Evolutionary conservation across 2,113 vertebrate species (phyloP).

Genomic region (Poeciliopsis prolifica): DNA sequence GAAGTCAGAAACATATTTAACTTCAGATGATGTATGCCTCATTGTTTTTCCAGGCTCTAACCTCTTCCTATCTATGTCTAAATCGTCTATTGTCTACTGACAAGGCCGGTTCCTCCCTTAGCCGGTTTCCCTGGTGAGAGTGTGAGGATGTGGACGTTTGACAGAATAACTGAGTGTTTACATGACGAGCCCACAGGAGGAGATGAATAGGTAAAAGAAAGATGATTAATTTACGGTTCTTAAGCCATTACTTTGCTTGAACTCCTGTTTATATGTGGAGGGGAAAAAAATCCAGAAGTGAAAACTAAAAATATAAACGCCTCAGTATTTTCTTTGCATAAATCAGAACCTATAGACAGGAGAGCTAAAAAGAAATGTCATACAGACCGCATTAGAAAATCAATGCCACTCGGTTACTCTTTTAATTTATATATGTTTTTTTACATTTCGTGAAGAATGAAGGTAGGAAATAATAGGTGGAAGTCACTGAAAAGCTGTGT

Average conservation of each 20-base stretch:
- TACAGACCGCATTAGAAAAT: neutral
- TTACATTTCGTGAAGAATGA: neutral
- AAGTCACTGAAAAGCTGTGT: constrained; percentile 7
- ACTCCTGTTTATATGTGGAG: neutral
- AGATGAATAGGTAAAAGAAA: neutral
- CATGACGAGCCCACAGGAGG: neutral
- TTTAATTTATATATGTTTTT: neutral
- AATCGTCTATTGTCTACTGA: constrained; percentile 23
- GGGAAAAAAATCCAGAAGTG: neutral
- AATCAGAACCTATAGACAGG: neutral
- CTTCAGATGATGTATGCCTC: neutral
- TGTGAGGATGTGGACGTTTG: constrained; percentile 44
- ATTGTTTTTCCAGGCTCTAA: constrained; percentile 39
- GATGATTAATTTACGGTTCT: neutral
- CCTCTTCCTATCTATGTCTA: neutral
- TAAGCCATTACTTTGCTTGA: neutral
- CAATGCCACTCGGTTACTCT: constrained; percentile 1
- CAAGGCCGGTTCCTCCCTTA: constrained; percentile 57
- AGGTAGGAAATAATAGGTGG: neutral
- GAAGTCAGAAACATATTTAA: neutral
- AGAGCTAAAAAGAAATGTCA: neutral
- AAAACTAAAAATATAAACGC: neutral
- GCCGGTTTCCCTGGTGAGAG: constrained; percentile 74
- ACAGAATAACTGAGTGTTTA: constrained; percentile 25
- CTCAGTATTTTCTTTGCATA: neutral